These are phyloP conservation scores for Drosophila kanekoi DNA, from an alignment of 2,888 invertebrate species.

Conservation along the genomic window DNA sequence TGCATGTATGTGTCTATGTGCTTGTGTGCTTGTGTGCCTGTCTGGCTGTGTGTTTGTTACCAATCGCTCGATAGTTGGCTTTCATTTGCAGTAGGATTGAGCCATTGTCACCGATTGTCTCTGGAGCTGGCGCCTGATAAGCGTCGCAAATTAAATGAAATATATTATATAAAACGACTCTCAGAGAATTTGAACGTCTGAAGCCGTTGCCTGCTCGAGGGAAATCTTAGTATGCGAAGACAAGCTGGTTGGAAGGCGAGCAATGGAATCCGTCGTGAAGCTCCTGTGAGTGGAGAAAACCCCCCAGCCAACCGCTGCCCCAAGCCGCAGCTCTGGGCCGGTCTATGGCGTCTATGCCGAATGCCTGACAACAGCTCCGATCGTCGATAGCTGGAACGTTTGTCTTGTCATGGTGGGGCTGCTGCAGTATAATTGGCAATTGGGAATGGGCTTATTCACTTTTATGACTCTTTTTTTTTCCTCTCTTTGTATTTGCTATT, in stretches of 20 bases:
- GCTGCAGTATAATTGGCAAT: constrained; percentile 79
- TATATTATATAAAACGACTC: constrained; percentile 65
- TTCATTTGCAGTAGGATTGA: constrained; percentile 60
- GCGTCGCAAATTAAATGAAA: constrained; percentile 75
- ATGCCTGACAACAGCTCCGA: constrained; percentile 69
- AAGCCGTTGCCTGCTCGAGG: constrained; percentile 20
- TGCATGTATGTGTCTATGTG: not conserved
- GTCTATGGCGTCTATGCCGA: constrained; percentile 40
- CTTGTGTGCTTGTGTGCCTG: too few relatives aligned
- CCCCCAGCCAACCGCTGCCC: not conserved
- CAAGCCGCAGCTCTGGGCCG: not conserved
- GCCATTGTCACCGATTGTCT: constrained; percentile 76
- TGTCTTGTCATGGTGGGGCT: constrained; percentile 65
- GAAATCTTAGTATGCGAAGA: constrained; percentile 10
- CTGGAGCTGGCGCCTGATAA: constrained; percentile 80
- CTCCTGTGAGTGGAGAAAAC: constrained; percentile 23
- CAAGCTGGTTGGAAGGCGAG: constrained; percentile 25
- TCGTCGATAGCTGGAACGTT: constrained; percentile 77
- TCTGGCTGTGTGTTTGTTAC: constrained; percentile 11
- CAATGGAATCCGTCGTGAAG: constrained; percentile 60
- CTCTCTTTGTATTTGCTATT: constrained; percentile 1
- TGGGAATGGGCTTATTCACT: constrained; percentile 73
- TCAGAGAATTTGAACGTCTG: constrained; percentile 48
- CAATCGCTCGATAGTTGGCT: constrained; percentile 43
- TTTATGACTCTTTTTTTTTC: constrained; percentile 72